These are phyloP conservation scores for Etheostoma perlongum DNA, from an alignment of 2,797 vertebrate species.

Conservation along the genomic window DNA sequence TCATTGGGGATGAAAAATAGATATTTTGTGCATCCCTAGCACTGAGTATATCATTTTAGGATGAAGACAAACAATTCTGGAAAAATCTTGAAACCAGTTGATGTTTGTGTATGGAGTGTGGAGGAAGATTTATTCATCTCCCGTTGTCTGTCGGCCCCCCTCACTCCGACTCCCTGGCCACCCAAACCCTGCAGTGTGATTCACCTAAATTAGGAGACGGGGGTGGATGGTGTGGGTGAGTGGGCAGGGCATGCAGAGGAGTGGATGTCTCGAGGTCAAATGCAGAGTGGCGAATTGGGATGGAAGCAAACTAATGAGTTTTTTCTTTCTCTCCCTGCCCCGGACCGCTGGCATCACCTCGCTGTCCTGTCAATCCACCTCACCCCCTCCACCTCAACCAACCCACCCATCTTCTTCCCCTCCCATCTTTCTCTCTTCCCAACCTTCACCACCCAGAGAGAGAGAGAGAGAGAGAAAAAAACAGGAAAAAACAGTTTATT, in stretches of 20 bases:
- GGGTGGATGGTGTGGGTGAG: background rate
- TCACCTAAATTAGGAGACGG: slow-evolving; percentile 41
- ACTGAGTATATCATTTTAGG: background rate
- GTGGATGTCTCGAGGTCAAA: slow-evolving; percentile 82
- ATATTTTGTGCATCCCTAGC: too few relatives aligned
- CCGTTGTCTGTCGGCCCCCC: background rate
- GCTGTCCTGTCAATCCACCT: slow-evolving; percentile 69
- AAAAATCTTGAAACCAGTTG: background rate
- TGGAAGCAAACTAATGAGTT: slow-evolving; percentile 86
- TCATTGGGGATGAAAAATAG: too few relatives aligned
- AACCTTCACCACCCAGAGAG: slow-evolving; percentile 18
- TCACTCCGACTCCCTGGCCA: background rate
- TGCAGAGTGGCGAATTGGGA: slow-evolving; percentile 78
- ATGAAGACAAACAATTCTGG: background rate
- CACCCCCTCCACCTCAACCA: background rate
- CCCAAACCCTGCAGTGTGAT: slow-evolving; percentile 13
- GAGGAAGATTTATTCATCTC: background rate
- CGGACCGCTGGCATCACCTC: slow-evolving; percentile 69
- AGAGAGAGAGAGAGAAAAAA: slow-evolving; percentile 22
- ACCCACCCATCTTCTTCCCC: background rate
- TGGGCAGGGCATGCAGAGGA: slow-evolving; percentile 30
- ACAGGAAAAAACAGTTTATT: slow-evolving; percentile 81
- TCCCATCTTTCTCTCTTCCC: slow-evolving; percentile 21
- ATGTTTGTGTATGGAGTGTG: background rate
- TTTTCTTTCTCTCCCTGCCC: slow-evolving; percentile 74